Evolutionary conservation across 2,888 invertebrate genomes (phyloP).

Genomic region (Petrophora chlorosata): DNA sequence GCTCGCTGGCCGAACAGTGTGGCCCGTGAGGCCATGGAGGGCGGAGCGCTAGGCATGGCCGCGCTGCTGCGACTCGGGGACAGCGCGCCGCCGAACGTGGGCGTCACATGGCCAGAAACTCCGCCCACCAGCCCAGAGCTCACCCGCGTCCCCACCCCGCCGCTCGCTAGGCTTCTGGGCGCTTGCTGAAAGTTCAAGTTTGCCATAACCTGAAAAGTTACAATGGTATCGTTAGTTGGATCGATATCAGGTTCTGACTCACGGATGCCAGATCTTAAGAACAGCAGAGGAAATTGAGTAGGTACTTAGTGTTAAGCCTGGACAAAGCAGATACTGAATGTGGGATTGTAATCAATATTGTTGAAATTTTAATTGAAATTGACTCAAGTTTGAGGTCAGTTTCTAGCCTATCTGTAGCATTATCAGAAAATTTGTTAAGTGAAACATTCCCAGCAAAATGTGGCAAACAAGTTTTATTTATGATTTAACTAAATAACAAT

Average conservation of each 20-base stretch:
- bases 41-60: constrained; percentile 78
- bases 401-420: too few relatives aligned
- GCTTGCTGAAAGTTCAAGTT: constrained; percentile 96
- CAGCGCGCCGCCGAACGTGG: constrained; percentile 76
- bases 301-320: too few relatives aligned
- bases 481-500: too few relatives aligned
- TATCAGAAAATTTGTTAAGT: too few relatives aligned
- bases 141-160: constrained; percentile 79
- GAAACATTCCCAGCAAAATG: too few relatives aligned
- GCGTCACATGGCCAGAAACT: constrained; percentile 83
- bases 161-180: constrained; percentile 94
- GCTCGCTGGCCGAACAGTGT: constrained; percentile 91
- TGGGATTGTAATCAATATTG: too few relatives aligned
- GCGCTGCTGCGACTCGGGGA: constrained; percentile 74
- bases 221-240: not conserved
- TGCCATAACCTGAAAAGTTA: constrained; percentile 90
- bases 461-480: too few relatives aligned
- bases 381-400: too few relatives aligned
- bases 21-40: constrained; percentile 84
- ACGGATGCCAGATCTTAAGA: too few relatives aligned
- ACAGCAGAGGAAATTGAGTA: too few relatives aligned
- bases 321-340: too few relatives aligned
- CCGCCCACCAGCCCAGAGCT: constrained; percentile 90
- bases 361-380: too few relatives aligned
- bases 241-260: not conserved